Percentiles rank a stretch among this genome's conserved stretches.
Conservation (phyloP, 2,797 vertebrate species). For the Valencia hispanica region DNA sequence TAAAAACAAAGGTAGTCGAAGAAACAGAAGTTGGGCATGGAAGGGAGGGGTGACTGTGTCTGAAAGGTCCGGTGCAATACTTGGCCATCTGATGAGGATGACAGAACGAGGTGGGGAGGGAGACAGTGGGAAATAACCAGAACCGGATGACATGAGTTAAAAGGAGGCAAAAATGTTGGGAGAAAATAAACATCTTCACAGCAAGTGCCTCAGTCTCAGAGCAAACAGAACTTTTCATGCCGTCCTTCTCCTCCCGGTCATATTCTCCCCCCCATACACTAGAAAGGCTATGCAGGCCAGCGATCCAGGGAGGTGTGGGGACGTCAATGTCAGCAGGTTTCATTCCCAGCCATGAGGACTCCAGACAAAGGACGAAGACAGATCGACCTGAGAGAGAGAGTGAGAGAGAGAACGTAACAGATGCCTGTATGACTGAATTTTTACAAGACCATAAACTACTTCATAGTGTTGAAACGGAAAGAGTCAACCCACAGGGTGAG, state of each 20-base stretch:
- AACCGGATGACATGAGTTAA: slow-evolving; percentile 44
- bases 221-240: slow-evolving; percentile 65
- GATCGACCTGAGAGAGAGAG: slow-evolving; percentile 52
- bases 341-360: slow-evolving; percentile 54
- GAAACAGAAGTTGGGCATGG: slow-evolving; percentile 46
- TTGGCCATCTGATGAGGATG: slow-evolving; percentile 39
- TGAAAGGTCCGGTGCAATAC: slow-evolving; percentile 55
- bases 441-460: slow-evolving; percentile 21
- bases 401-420: slow-evolving; percentile 16
- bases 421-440: neutral
- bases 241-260: slow-evolving; percentile 59
- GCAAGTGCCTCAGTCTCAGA: slow-evolving; percentile 68
- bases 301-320: slow-evolving; percentile 55
- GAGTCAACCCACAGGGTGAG: slow-evolving; percentile 36
- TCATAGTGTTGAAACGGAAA: slow-evolving; percentile 20
- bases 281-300: slow-evolving; percentile 56
- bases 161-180: slow-evolving; percentile 45
- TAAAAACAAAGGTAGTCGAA: slow-evolving; percentile 76
- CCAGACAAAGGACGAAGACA: slow-evolving; percentile 59
- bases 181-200: slow-evolving; percentile 59
- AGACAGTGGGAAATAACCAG: slow-evolving; percentile 20
- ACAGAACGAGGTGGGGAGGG: slow-evolving; percentile 12
- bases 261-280: slow-evolving; percentile 26
- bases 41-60: slow-evolving; percentile 36
- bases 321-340: slow-evolving; percentile 64